Conservation (phyloP, 2,797 vertebrate genomes). For the Euphonia xanthogaster region DNA sequence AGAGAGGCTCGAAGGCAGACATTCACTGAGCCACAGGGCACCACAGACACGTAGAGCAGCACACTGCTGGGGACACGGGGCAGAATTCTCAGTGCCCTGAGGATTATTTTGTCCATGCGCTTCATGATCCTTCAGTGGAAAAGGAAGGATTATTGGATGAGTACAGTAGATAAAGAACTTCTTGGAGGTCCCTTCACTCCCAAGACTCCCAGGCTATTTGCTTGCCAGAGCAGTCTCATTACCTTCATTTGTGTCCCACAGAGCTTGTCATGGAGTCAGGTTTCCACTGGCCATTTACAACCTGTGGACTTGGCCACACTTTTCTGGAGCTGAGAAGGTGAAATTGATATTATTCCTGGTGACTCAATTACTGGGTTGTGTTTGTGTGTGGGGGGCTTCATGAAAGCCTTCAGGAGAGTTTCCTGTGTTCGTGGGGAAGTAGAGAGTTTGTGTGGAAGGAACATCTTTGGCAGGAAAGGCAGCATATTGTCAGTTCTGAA, state of each 20-base stretch:
- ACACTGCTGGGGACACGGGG: not conserved
- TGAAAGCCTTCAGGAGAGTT: not conserved
- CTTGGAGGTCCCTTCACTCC: not conserved
- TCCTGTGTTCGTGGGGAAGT: not conserved
- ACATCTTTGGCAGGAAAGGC: not conserved
- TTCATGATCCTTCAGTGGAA: not conserved
- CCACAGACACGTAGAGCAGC: not conserved
- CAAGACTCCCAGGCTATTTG: not conserved
- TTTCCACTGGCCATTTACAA: not conserved
- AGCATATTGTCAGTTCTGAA: not conserved
- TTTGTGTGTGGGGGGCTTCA: rapidly evolving
- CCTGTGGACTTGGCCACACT: not conserved
- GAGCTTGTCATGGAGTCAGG: not conserved
- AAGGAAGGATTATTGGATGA: not conserved
- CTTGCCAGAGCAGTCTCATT: not conserved
- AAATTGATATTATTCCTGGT: not conserved
- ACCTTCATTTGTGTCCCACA: not conserved
- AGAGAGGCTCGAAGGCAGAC: not conserved
- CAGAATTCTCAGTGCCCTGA: not conserved
- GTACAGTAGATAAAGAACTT: not conserved
- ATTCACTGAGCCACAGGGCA: not conserved
- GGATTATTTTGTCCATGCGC: not conserved
- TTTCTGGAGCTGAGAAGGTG: not conserved
- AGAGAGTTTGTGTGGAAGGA: not conserved
- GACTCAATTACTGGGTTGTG: not conserved